phyloP scores from a whole-genome alignment of 2,113 vertebrate species.

The Thunnus thynnus region DNA sequence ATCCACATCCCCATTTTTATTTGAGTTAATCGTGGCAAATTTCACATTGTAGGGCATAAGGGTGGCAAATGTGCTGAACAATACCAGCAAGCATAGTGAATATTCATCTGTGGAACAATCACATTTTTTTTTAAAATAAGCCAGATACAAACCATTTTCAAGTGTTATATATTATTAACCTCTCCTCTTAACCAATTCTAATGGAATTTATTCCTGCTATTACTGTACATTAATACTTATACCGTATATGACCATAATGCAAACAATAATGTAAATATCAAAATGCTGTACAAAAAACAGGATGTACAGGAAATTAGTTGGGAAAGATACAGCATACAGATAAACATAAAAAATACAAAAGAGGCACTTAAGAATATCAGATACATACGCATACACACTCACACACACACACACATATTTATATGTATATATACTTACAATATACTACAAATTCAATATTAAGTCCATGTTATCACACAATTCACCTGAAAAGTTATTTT shows the following conservation, averaged over 20 bases:
- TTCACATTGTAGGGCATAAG: conserved; percentile 58
- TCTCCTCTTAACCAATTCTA: conserved; percentile 20
- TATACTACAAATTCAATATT: conserved; percentile 52
- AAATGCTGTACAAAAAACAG: conserved; percentile 71
- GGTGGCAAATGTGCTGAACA: not conserved
- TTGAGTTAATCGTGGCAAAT: conserved; percentile 35
- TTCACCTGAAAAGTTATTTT: conserved; percentile 73
- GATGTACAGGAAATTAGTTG: conserved; percentile 41
- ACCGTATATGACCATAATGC: conserved; percentile 37
- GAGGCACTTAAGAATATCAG: conserved; percentile 83
- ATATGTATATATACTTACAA: conserved; percentile 38
- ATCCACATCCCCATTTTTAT: conserved; percentile 49
- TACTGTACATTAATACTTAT: conserved; percentile 42
- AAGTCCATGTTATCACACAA: conserved; percentile 60
- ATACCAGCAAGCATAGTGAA: conserved; percentile 33
- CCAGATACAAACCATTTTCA: conserved; percentile 63
- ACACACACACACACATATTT: conserved; percentile 26
- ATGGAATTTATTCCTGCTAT: conserved; percentile 30
- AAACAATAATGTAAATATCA: conserved; percentile 57
- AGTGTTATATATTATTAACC: conserved; percentile 48
- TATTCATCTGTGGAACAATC: conserved; percentile 50
- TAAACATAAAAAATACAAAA: conserved; percentile 75
- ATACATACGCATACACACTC: conserved; percentile 26
- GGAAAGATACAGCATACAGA: conserved; percentile 60
- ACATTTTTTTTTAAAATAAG: conserved; percentile 49